These are phyloP conservation scores for Peucedramus taeniatus DNA, from an alignment of 2,113 vertebrate genomes.

Conservation along the genomic window DNA sequence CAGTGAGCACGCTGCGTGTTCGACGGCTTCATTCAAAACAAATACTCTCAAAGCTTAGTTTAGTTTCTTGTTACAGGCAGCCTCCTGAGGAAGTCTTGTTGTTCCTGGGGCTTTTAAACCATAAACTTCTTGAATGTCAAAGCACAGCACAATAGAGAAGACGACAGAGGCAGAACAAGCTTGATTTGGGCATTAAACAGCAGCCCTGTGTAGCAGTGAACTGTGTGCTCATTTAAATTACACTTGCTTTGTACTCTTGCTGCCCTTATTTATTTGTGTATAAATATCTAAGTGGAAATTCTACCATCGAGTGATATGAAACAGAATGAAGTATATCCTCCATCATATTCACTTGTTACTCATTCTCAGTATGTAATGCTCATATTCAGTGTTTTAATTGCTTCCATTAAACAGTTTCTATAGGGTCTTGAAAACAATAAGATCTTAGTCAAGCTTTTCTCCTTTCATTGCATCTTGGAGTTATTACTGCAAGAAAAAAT, in stretches of 20 bases:
- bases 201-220: not conserved
- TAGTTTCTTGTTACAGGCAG: slow-evolving; percentile 34
- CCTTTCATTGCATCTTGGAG: slow-evolving; percentile 41
- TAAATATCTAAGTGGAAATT: slow-evolving; percentile 40
- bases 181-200: slow-evolving; percentile 24
- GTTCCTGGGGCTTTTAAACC: slow-evolving; percentile 32
- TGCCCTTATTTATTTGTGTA: slow-evolving; percentile 33
- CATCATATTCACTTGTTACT: slow-evolving; percentile 55
- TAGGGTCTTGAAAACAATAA: slow-evolving; percentile 40
- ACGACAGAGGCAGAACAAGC: not conserved
- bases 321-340: slow-evolving; percentile 19
- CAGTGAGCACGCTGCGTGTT: not conserved
- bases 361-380: slow-evolving; percentile 25
- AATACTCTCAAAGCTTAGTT: slow-evolving; percentile 12
- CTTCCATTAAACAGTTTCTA: slow-evolving; percentile 46
- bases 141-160: slow-evolving; percentile 7
- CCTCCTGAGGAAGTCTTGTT: slow-evolving; percentile 26
- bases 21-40: slow-evolving; percentile 22
- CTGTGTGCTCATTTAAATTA: not conserved
- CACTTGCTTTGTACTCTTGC: not conserved
- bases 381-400: slow-evolving; percentile 44
- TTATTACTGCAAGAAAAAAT: slow-evolving; percentile 49
- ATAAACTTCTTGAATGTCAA: slow-evolving; percentile 43
- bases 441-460: slow-evolving; percentile 47
- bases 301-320: not conserved